Evolutionary conservation across 1,140 invertebrate genomes (phyloP).

Genomic region (Lethocerus indicus): DNA sequence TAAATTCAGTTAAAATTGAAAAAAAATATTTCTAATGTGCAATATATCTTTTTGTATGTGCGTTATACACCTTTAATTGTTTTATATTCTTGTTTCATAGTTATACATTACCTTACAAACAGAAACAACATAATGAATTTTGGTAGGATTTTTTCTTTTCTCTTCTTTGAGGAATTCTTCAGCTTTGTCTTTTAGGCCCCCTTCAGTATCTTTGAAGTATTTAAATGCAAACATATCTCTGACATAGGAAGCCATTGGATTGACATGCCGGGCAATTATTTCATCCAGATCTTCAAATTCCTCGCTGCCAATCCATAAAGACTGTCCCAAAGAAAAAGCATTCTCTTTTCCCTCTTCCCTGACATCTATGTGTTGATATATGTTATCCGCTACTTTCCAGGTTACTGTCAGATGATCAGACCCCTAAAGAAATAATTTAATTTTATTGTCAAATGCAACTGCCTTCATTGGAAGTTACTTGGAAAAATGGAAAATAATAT

Average conservation of each 20-base stretch:
- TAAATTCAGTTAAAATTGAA: too few species aligned
- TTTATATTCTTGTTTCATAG: too few species aligned
- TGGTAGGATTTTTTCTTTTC: slow-evolving; percentile 65
- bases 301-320: slow-evolving; percentile 71
- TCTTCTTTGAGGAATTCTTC: slow-evolving; percentile 77
- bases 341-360: slow-evolving; percentile 94
- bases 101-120: slow-evolving; percentile 53
- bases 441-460: too few species aligned
- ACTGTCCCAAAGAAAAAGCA: slow-evolving; percentile 81
- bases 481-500: too few species aligned
- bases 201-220: slow-evolving; percentile 60
- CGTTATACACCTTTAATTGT: too few species aligned
- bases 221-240: slow-evolving; percentile 83
- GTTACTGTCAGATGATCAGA: slow-evolving; percentile 91
- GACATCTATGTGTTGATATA: slow-evolving; percentile 93
- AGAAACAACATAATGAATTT: slow-evolving; percentile 84
- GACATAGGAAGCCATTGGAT: slow-evolving; percentile 86
- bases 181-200: slow-evolving; percentile 63
- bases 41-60: too few species aligned
- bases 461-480: too few species aligned
- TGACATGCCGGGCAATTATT: slow-evolving; percentile 91
- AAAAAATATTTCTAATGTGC: too few species aligned
- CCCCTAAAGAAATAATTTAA: slow-evolving; percentile 39
- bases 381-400: slow-evolving; percentile 91
- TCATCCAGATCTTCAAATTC: slow-evolving; percentile 98